Evolutionary conservation across 92 coral and sea anemone species (phyloP), one percentile per base, ranked within the genome.

Genomic region (Palythoa grandis): DNA sequence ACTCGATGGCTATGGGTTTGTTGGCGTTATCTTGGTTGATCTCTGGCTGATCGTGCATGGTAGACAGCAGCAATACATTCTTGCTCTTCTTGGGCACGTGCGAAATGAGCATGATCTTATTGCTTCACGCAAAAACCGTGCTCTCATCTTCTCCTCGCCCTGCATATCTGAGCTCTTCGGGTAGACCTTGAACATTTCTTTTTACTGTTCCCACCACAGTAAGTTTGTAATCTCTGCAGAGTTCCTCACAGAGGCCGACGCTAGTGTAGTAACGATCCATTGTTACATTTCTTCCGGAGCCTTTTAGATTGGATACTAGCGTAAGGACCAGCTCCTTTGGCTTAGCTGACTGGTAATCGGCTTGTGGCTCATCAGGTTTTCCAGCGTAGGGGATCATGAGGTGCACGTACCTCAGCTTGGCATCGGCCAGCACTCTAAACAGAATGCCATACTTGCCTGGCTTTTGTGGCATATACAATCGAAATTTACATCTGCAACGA

Each of bases 401-500:
- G 56, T 39, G 25, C 53, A 72, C 24, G 14, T 72, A 72, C 13
- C 77, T 7, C 20, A 35, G n/a, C 38, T 66, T 66, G 71, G 39
- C 73, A 72, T 38, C 76, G 11, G 22, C 35, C 24, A 38, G 25
- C 25, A 40, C 77, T 38, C 56, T 16, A 43, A 72, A 72, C 14
- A 72, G 53, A 40, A 40, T 40, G 12, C 77, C 77, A 19, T 72
- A 72, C 25, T 72, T 72, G 13, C 77, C 77, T 38, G 77, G 77
- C 54, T 72, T 72, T 12, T 72, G 77, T 40, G 23, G 77, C 77
- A 72, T 72, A n/a, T 40, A 72, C 1, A 72, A 2, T 17, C 56
- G 54, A 43, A 72, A 72, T 2, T 43, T 39, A 9, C 77, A 39
- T 17, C 29, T 5, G 12, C 77, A 56, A 39, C 54, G 24, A 43